Conservation (phyloP, 2,113 vertebrate species). For the Orycteropus afer region DNA sequence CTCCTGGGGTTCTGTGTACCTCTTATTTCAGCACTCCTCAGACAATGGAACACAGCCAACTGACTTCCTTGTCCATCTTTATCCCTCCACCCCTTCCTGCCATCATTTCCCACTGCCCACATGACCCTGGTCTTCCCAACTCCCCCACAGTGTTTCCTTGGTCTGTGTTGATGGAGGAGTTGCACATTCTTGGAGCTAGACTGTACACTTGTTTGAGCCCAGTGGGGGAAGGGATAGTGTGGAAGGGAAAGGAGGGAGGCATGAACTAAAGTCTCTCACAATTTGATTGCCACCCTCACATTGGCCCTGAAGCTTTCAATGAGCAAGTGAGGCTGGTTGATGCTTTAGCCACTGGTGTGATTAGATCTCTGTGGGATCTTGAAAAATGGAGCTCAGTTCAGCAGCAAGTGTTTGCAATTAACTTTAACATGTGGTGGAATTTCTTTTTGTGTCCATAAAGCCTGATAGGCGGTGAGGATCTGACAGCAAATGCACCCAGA, state of each 20-base stretch:
- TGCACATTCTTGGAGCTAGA: background rate
- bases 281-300: background rate
- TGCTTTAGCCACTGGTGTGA: constrained; percentile 53
- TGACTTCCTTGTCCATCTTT: background rate
- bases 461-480: constrained; percentile 67
- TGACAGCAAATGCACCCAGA: constrained; percentile 66
- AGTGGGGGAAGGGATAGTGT: background rate
- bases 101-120: background rate
- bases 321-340: background rate
- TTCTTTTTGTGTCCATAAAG: constrained; percentile 69
- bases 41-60: constrained; percentile 10
- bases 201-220: background rate
- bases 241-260: background rate
- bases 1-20: background rate
- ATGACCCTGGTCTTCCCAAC: background rate
- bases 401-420: constrained; percentile 83
- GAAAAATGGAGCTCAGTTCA: constrained; percentile 74
- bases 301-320: background rate
- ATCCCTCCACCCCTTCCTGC: background rate
- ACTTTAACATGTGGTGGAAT: constrained; percentile 76
- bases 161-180: background rate
- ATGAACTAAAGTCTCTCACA: background rate
- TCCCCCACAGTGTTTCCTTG: background rate
- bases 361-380: constrained; percentile 70
- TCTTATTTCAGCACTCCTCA: background rate